Conservation (phyloP, 2,888 invertebrate genomes). For the Nephrotoma appendiculata region DNA sequence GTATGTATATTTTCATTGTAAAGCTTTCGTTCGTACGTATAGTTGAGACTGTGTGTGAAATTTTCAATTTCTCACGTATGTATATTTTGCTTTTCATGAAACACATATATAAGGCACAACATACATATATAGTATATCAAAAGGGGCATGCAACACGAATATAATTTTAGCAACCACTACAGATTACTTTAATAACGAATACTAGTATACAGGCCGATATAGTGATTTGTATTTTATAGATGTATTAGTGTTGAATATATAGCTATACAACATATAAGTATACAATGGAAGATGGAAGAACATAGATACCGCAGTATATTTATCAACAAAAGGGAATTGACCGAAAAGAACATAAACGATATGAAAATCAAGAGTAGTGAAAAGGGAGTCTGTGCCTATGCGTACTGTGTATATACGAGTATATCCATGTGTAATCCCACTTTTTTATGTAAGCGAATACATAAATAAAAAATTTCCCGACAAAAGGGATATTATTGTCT, state of each 20-base stretch:
- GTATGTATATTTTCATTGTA: not conserved
- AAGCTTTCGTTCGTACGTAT: not conserved
- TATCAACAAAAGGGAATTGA: constrained; percentile 1
- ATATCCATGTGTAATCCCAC: not conserved
- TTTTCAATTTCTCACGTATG: not conserved
- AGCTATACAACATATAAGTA: not conserved
- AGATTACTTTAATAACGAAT: not conserved
- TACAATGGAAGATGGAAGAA: not conserved
- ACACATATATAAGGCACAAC: not conserved
- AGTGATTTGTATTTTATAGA: not conserved
- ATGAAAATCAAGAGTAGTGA: not conserved
- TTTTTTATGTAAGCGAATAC: not conserved
- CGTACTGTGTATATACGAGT: not conserved
- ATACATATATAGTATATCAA: not conserved
- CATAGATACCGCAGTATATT: not conserved
- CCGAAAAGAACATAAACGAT: not conserved
- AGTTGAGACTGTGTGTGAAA: not conserved
- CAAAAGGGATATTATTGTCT: not conserved
- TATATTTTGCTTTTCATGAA: not conserved
- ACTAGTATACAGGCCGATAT: not conserved
- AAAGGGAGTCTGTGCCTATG: not conserved
- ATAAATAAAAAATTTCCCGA: not conserved
- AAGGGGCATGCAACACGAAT: not conserved
- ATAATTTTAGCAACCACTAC: not conserved
- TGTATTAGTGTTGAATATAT: not conserved